Evolutionary conservation across 2,888 invertebrate genomes (phyloP).

Genomic region (Ariolimax columbianus): DNA sequence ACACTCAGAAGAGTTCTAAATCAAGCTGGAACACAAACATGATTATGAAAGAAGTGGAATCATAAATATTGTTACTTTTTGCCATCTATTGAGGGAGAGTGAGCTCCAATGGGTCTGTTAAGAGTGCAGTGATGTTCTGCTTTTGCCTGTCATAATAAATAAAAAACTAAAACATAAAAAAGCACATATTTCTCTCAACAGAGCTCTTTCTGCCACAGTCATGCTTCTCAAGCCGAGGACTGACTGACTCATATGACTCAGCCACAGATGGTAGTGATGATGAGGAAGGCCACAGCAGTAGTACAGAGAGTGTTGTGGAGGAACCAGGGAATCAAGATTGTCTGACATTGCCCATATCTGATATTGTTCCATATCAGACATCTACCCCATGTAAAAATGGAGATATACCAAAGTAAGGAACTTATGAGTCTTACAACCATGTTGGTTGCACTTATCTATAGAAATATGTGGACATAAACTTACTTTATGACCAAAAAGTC

Average conservation of each 20-base stretch:
- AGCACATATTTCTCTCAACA: not conserved
- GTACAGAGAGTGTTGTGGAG: not conserved
- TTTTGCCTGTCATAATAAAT: not conserved
- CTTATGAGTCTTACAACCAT: not conserved
- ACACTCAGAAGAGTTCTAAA: no score
- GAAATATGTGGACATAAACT: no score
- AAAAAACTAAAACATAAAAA: not conserved
- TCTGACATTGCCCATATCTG: not conserved
- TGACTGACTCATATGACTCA: not conserved
- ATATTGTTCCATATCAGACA: constrained; percentile 21
- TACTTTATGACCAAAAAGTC: no score
- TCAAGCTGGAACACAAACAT: no score
- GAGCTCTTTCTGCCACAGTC: constrained; percentile 16
- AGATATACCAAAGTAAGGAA: not conserved
- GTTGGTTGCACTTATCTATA: not conserved
- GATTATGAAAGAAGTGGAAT: no score
- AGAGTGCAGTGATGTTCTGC: no score
- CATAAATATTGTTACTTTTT: no score
- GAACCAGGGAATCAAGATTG: not conserved
- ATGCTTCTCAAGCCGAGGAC: constrained; percentile 10
- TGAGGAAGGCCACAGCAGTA: not conserved
- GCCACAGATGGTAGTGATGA: constrained; percentile 15
- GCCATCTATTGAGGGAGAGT: no score
- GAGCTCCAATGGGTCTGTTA: no score
- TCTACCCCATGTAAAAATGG: constrained; percentile 40